Evolutionary conservation across 2,113 vertebrate genomes (phyloP), one percentile per base, ranked within the genome.

Genomic region (Apeltes quadracus): DNA sequence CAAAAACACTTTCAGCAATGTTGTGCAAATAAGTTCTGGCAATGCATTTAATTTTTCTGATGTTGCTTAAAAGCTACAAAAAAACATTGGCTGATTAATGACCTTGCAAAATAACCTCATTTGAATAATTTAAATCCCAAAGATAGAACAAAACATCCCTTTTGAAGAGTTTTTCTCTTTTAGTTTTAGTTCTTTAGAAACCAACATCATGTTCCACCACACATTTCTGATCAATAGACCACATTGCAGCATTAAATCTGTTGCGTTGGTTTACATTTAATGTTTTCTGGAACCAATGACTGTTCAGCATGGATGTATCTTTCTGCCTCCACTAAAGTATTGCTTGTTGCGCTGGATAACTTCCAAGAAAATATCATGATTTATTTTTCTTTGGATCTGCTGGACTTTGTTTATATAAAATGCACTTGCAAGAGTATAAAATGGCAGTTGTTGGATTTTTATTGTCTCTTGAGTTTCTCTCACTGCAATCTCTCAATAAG

Each of bases 401-500:
- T 50, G 20, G 44, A n/a, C 53, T 25, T 66, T 58, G 41, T 64
- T 2, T 61, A 62, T 75, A 85, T 68, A 34, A 79, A 84, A 77
- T 61, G 61, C 38, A 83, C 44, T 74, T 67, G 62, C 55, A 22
- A 69, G 34, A 63, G 29, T 78, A 25, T 50, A 15, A 56, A 69
- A 41, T 76, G 59, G 79, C 69, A 58, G 48, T 75, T 34, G 65
- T 61, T 57, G 48, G 74, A 44, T 67, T 75, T 73, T 74, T 74
- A 43, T 76, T 46, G 27, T 69, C 56, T 10, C 44, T 44, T 82
- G 58, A 16, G 74, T 84, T 84, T 82, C 69, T 70, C 72, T 76
- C 68, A 81, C 70, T 75, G 74, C 79, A 72, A 84, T 85, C 72
- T 86, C 57, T 80, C 68, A 65, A 27, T 82, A 57, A 77, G 22